Conservation (phyloP, 2,797 vertebrate species). For the Schizopygopsis malacanthus region DNA sequence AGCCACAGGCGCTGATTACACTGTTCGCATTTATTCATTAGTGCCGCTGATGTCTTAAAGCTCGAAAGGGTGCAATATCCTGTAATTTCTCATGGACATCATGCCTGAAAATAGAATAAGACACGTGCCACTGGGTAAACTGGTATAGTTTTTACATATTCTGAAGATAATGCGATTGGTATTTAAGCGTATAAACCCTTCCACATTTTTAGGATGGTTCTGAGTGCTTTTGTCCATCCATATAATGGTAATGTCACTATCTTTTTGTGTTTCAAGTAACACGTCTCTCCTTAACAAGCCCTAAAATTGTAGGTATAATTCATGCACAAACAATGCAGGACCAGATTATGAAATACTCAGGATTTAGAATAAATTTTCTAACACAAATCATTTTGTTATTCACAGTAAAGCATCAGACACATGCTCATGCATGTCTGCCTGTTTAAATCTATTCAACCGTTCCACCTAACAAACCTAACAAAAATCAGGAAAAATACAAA, state of each 20-base stretch:
- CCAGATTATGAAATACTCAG: neutral
- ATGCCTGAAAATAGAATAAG: conserved; percentile 7
- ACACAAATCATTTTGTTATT: neutral
- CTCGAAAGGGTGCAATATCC: neutral
- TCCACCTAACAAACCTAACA: neutral
- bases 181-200: no score
- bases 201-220: neutral
- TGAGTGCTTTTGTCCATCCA: neutral
- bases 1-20: neutral
- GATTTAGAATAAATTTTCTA: neutral
- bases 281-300: neutral
- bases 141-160: neutral
- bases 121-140: neutral
- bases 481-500: conserved; percentile 12
- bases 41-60: conserved; percentile 12
- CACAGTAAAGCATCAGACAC: neutral
- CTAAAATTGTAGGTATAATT: neutral
- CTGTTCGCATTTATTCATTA: conserved; percentile 2
- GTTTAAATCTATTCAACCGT: neutral
- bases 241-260: neutral
- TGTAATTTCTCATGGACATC: neutral
- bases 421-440: neutral
- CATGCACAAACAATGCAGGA: neutral
- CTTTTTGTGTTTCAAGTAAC: neutral
- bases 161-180: no score